A percentile compares a stretch with the other conserved stretches of the same genome.
Evolutionary conservation across 2,113 vertebrate species (phyloP).

Genomic region (Cisticola juncidis): DNA sequence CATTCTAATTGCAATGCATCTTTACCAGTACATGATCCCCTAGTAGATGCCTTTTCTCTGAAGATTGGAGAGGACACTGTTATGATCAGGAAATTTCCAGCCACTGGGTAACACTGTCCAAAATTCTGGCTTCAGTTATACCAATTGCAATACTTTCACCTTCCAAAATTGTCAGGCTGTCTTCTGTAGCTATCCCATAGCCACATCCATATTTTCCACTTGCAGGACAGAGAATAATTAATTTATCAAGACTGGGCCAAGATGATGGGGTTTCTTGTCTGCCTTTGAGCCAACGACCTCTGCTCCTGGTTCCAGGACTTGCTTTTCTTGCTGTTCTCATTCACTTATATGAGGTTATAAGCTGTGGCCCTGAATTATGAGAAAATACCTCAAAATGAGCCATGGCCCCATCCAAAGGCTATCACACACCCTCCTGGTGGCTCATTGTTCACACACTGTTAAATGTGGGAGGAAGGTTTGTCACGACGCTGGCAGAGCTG

Average conservation of each 20-base stretch:
- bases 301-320: not conserved
- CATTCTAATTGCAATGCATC: not conserved
- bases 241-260: not conserved
- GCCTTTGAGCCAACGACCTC: not conserved
- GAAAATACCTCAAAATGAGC: not conserved
- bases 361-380: not conserved
- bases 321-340: not conserved
- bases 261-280: not conserved
- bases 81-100: not conserved
- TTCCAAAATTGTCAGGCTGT: not conserved
- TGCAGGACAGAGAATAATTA: not conserved
- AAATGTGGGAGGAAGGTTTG: slow-evolving; percentile 4
- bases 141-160: not conserved
- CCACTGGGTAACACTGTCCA: not conserved
- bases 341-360: not conserved
- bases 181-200: not conserved
- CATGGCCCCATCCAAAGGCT: not conserved
- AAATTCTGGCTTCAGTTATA: not conserved
- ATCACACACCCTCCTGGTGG: not conserved
- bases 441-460: not conserved
- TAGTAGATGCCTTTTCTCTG: not conserved
- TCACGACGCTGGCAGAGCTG: not conserved
- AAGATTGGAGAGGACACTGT: not conserved
- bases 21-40: not conserved
- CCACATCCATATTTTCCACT: not conserved